A percentile compares a stretch with the other conserved stretches of the same genome.
These are phyloP conservation scores for Andricus grossulariae DNA, from an alignment of 1,140 invertebrate genomes.

Conservation along the genomic window DNA sequence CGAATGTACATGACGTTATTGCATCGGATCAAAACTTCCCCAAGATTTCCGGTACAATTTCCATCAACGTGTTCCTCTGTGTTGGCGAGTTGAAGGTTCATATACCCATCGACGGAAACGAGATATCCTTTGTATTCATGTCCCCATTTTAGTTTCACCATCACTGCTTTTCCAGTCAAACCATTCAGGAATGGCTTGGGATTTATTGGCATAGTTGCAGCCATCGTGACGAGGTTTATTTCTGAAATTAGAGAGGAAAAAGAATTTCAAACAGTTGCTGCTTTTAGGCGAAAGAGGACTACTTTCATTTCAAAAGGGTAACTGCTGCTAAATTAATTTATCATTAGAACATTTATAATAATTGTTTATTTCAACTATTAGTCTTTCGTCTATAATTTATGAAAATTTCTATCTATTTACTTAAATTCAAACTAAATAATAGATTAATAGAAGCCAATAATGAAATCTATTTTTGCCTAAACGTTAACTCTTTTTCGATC, in stretches of 20 bases:
- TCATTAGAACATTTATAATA: too few species aligned
- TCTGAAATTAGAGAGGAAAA: neutral
- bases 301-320: too few species aligned
- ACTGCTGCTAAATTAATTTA: too few species aligned
- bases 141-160: constrained; percentile 99
- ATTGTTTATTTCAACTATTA: too few species aligned
- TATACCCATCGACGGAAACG: constrained; percentile 98
- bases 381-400: too few species aligned
- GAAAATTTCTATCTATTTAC: too few species aligned
- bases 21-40: constrained; percentile 98
- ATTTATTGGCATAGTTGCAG: constrained; percentile 96
- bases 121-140: constrained; percentile 99
- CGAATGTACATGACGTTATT: constrained; percentile 99
- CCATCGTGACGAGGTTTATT: constrained; percentile 72
- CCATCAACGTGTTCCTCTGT: constrained; percentile 99
- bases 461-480: too few species aligned
- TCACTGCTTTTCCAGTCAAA: constrained; percentile 97
- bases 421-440: too few species aligned
- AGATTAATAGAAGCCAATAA: too few species aligned
- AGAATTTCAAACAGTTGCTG: neutral
- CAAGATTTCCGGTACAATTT: constrained; percentile 92
- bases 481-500: too few species aligned
- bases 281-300: too few species aligned
- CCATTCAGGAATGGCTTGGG: constrained; percentile 99
- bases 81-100: constrained; percentile 99